Evolutionary conservation across 23 tunicate genomes (phyloP).

Genomic region (Halocynthia aurantium): DNA sequence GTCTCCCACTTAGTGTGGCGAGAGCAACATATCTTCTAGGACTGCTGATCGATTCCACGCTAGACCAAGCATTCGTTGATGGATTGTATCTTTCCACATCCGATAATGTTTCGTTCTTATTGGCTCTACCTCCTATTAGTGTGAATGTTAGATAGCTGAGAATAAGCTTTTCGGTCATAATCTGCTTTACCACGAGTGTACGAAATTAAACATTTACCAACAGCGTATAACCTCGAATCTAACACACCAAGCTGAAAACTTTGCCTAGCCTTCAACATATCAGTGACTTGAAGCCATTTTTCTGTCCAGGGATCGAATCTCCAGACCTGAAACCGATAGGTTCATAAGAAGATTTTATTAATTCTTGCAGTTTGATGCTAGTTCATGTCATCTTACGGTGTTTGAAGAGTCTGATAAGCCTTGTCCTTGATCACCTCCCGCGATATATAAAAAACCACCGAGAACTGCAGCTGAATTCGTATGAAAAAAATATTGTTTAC

Average conservation of each 20-base stretch:
- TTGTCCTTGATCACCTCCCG: slow-evolving; percentile 59
- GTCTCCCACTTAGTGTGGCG: slow-evolving; percentile 25
- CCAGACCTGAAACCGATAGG: slow-evolving; percentile 52
- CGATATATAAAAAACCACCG: slow-evolving; percentile 56
- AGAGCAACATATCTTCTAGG: slow-evolving; percentile 62
- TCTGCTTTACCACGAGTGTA: neutral
- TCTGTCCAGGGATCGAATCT: slow-evolving; percentile 62
- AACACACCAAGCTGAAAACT: slow-evolving; percentile 61
- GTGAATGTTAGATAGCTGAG: neutral
- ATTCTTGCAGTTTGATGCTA: neutral
- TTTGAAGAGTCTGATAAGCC: slow-evolving; percentile 16
- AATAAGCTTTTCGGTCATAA: neutral
- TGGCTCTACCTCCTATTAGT: slow-evolving; percentile 52
- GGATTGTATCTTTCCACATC: slow-evolving; percentile 60
- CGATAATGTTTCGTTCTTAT: slow-evolving; percentile 13
- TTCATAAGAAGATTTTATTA: no score
- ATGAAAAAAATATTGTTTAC: neutral
- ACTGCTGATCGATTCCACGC: slow-evolving; percentile 42
- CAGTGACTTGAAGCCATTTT: slow-evolving; percentile 57
- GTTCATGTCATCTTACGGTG: neutral
- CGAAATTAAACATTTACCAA: slow-evolving; percentile 30
- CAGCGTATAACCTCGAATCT: slow-evolving; percentile 48
- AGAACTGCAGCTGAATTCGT: slow-evolving; percentile 33
- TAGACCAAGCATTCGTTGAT: slow-evolving; percentile 43
- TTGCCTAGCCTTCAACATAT: slow-evolving; percentile 50